A percentile compares a stretch with the other conserved stretches of the same genome.
Evolutionary conservation across 2,113 vertebrate species (phyloP).

Genomic region (Macquaria ambigua): DNA sequence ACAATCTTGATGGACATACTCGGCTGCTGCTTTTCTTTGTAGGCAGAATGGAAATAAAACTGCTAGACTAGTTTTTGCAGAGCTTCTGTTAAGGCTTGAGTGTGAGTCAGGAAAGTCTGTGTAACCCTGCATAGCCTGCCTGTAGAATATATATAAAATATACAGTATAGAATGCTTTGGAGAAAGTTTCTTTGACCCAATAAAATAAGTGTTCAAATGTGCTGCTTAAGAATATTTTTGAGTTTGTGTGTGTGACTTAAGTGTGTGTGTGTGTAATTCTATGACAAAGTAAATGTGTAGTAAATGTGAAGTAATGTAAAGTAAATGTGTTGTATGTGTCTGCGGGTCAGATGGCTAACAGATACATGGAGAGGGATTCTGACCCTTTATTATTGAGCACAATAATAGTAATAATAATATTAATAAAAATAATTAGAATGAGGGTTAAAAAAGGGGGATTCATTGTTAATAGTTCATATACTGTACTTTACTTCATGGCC

Average conservation of each 20-base stretch:
- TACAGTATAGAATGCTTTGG: neutral
- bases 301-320: no score
- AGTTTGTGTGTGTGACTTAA: neutral
- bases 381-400: no score
- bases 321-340: no score
- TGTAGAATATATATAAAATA: neutral
- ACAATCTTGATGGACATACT: neutral
- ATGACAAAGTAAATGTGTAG: no score
- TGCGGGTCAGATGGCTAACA: no score
- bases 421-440: no score
- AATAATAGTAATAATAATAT: no score
- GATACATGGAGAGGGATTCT: no score
- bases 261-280: no score
- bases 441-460: no score
- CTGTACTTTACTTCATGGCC: no score
- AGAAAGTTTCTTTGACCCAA: neutral
- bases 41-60: neutral
- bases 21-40: slow-evolving; percentile 31
- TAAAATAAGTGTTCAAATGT: neutral
- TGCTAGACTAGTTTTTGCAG: neutral
- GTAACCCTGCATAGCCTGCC: neutral
- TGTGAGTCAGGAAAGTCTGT: neutral
- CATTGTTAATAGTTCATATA: no score
- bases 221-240: neutral
- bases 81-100: neutral